These are phyloP conservation scores for Falco biarmicus DNA, from an alignment of 2,797 vertebrate genomes.

Conservation along the genomic window DNA sequence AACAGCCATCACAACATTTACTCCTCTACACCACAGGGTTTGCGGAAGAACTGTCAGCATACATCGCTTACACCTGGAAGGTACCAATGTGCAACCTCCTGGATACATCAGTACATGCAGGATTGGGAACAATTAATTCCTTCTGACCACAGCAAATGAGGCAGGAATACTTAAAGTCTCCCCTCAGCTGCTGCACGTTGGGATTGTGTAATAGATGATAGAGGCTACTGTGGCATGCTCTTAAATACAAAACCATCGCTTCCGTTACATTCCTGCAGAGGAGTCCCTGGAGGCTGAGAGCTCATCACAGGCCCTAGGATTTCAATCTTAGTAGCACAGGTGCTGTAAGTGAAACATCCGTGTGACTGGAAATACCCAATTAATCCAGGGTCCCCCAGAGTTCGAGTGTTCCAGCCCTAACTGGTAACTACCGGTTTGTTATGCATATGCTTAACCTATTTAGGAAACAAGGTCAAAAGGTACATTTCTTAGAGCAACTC, in stretches of 20 bases:
- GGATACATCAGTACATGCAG: too few relatives aligned
- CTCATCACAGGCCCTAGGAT: background rate
- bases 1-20: background rate
- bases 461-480: background rate
- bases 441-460: background rate
- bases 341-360: background rate
- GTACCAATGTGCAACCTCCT: background rate
- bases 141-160: background rate
- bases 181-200: background rate
- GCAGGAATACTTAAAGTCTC: background rate
- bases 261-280: background rate
- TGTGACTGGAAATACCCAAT: background rate
- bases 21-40: background rate
- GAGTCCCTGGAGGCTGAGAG: background rate
- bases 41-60: background rate
- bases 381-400: background rate
- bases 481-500: background rate
- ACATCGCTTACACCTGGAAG: background rate
- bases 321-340: background rate
- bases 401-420: background rate
- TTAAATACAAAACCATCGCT: background rate
- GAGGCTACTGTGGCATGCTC: background rate
- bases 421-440: background rate
- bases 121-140: background rate
- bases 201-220: background rate